phyloP scores from a whole-genome alignment of 2,888 invertebrate genomes.

The Mimumesa dahlbomi region DNA sequence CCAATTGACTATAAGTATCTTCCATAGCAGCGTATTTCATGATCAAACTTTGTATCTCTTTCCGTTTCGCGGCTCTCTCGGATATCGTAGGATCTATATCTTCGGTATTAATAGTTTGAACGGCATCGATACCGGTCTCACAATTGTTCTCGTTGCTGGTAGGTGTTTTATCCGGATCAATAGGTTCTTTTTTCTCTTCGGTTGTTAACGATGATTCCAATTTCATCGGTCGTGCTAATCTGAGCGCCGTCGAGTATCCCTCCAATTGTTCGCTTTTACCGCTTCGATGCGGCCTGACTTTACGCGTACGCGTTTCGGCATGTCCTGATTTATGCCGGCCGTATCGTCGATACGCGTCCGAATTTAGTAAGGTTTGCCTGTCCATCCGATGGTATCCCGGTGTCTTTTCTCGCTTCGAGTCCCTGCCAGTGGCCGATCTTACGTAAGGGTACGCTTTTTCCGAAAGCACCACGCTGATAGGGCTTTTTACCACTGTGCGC shows the following conservation, averaged over 20 bases:
- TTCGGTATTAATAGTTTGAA: slow-evolving; percentile 72
- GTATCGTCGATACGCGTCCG: slow-evolving; percentile 68
- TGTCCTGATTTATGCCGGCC: slow-evolving; percentile 81
- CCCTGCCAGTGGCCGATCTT: slow-evolving; percentile 70
- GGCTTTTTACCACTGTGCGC: slow-evolving; percentile 85
- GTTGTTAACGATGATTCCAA: slow-evolving; percentile 75
- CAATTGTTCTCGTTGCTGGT: slow-evolving; percentile 46
- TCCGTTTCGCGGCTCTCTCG: slow-evolving; percentile 90
- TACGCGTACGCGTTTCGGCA: slow-evolving; percentile 69
- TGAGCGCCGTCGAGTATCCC: slow-evolving; percentile 71
- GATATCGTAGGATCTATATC: slow-evolving; percentile 83
- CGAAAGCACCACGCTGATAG: slow-evolving; percentile 86
- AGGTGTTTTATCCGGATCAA: slow-evolving; percentile 79
- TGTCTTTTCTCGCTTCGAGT: slow-evolving; percentile 84
- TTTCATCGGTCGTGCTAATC: slow-evolving; percentile 81
- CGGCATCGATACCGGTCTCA: slow-evolving; percentile 73
- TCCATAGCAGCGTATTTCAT: slow-evolving; percentile 91
- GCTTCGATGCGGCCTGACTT: slow-evolving; percentile 81
- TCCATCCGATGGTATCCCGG: slow-evolving; percentile 79
- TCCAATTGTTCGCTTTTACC: slow-evolving; percentile 85
- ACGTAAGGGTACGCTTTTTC: slow-evolving; percentile 86
- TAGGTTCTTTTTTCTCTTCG: slow-evolving; percentile 4
- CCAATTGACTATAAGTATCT: slow-evolving; percentile 84
- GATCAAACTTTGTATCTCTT: slow-evolving; percentile 91
- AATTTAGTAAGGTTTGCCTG: slow-evolving; percentile 83